Conservation (phyloP, 2,888 invertebrate genomes). For the Nycteola revayana region DNA sequence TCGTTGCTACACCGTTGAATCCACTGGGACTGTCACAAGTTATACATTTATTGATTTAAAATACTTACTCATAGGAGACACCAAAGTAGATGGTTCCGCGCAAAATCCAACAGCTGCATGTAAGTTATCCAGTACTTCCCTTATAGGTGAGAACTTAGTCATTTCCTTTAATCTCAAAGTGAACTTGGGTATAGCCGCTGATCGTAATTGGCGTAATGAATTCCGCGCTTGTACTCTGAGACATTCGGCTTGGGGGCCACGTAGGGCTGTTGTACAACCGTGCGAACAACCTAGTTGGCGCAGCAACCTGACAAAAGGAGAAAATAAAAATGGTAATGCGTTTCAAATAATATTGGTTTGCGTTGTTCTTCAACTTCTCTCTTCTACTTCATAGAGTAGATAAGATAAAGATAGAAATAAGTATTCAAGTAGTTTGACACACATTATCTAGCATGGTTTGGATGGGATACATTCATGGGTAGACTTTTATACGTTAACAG, state of each 20-base stretch:
- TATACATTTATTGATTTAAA: too few relatives aligned
- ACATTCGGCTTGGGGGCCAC: conserved; percentile 95
- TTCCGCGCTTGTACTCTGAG: conserved; percentile 90
- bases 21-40: too few relatives aligned
- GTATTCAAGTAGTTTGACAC: too few relatives aligned
- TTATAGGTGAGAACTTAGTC: conserved; percentile 88
- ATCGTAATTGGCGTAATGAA: conserved; percentile 87
- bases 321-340: too few relatives aligned
- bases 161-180: conserved; percentile 85
- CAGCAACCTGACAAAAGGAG: conserved; percentile 89
- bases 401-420: too few relatives aligned
- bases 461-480: too few relatives aligned
- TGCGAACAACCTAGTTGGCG: conserved; percentile 95
- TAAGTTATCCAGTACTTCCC: conserved; percentile 95
- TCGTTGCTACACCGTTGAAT: too few relatives aligned
- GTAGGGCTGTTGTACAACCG: conserved; percentile 92
- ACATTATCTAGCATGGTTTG: too few relatives aligned
- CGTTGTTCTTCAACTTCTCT: too few relatives aligned
- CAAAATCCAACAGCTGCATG: conserved; percentile 98
- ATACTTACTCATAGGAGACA: conserved; percentile 93
- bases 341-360: too few relatives aligned
- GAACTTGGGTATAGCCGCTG: conserved; percentile 76
- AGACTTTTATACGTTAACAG: too few relatives aligned
- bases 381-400: too few relatives aligned
- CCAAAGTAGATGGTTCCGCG: conserved; percentile 91